Percentiles rank a stretch among this genome's conserved stretches.
Conservation (phyloP, 2,888 invertebrate species). For the Phaedon cochleariae region DNA sequence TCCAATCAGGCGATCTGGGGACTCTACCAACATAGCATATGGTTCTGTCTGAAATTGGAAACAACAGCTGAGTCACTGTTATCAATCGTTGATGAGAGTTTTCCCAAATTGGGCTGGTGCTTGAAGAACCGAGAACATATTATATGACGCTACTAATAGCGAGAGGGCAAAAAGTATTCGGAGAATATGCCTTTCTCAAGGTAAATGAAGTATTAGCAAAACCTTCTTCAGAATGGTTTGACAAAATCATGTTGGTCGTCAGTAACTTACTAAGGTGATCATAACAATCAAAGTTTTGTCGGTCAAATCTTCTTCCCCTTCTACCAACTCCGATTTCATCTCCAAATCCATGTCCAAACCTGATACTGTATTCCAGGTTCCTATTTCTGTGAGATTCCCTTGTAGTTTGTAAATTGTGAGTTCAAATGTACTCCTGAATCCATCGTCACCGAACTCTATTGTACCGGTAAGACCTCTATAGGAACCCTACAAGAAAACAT, state of each 20-base stretch:
- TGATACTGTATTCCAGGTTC: slow-evolving; percentile 55
- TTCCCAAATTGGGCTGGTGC: no score
- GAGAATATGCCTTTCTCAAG: no score
- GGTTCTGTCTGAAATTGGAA: slow-evolving; percentile 66
- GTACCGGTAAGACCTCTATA: slow-evolving; percentile 58
- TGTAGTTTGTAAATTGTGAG: slow-evolving; percentile 59
- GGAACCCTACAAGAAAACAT: slow-evolving; percentile 48
- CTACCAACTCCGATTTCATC: slow-evolving; percentile 47
- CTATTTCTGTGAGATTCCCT: slow-evolving; percentile 55
- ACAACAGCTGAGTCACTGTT: not conserved
- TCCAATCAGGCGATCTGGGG: slow-evolving; percentile 56
- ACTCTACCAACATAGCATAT: slow-evolving; percentile 69
- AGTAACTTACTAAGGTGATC: slow-evolving; percentile 62
- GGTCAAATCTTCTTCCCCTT: slow-evolving; percentile 64
- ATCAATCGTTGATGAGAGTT: no score
- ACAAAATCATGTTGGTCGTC: no score
- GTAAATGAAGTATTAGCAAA: no score
- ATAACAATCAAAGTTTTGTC: slow-evolving; percentile 78
- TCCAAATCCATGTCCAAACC: slow-evolving; percentile 57
- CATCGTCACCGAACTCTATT: slow-evolving; percentile 59
- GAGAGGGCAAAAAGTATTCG: no score
- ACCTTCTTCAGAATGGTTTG: no score
- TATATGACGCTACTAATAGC: no score
- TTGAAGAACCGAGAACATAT: no score
- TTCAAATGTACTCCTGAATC: slow-evolving; percentile 58